These are phyloP conservation scores for Brachionus paranguensis DNA, from an alignment of 1,140 invertebrate species.

Conservation along the genomic window DNA sequence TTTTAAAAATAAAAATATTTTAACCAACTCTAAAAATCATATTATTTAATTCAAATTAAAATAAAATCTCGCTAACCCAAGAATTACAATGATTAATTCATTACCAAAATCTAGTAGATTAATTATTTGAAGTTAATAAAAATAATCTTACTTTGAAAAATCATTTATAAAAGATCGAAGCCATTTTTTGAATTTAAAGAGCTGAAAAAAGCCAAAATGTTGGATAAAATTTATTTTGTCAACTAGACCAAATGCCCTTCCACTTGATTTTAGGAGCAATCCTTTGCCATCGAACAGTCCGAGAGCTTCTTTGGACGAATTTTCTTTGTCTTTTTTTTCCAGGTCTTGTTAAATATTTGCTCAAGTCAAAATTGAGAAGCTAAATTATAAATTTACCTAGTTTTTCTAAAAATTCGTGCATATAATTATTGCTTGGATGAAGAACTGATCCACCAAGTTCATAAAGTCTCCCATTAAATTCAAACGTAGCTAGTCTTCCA, in stretches of 20 bases:
- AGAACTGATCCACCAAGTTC: conserved; percentile 63
- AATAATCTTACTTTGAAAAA: conserved; percentile 26
- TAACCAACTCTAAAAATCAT: too few relatives aligned
- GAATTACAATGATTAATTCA: neutral
- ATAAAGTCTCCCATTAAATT: conserved; percentile 57
- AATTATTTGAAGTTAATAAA: neutral
- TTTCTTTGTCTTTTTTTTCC: neutral
- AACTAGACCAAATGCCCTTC: neutral
- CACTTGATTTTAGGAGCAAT: neutral
- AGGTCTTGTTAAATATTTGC: neutral
- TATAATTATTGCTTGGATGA: conserved; percentile 62
- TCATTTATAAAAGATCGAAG: neutral
- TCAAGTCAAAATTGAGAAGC: neutral
- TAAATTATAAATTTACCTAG: conserved; percentile 52
- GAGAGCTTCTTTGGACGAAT: neutral
- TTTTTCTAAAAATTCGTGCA: conserved; percentile 59
- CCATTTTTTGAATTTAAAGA: conserved; percentile 9
- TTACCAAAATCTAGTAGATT: neutral
- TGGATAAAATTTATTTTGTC: conserved; percentile 15
- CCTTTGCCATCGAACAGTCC: neutral
- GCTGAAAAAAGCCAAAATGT: neutral
- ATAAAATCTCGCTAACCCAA: too few relatives aligned
- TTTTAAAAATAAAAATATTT: too few relatives aligned
- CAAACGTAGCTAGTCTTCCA: conserved; percentile 58
- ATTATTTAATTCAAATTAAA: too few relatives aligned